Conservation (phyloP, 1,140 invertebrate species). For the Calycopis cecrops region DNA sequence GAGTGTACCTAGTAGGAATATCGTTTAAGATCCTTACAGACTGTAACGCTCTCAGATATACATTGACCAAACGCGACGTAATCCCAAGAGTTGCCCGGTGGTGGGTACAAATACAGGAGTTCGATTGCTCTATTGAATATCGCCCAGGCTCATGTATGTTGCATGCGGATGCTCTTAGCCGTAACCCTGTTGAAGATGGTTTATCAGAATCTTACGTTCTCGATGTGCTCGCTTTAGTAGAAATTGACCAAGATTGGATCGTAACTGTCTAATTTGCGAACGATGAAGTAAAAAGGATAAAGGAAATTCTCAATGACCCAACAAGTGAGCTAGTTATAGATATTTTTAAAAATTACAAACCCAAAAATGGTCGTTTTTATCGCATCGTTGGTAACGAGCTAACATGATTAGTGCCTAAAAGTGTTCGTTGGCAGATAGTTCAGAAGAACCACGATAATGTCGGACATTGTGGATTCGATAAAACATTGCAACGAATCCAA, state of each 20-base stretch:
- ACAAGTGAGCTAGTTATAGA: slow-evolving; percentile 23
- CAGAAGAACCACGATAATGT: slow-evolving; percentile 41
- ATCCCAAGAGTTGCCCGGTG: slow-evolving; percentile 20
- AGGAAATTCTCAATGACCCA: slow-evolving; percentile 25
- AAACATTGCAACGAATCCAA: slow-evolving; percentile 34
- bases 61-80: slow-evolving; percentile 22
- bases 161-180: slow-evolving; percentile 4
- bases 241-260: slow-evolving; percentile 28
- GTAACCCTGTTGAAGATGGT: not conserved
- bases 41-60: slow-evolving; percentile 20
- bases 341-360: slow-evolving; percentile 34
- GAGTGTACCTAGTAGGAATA: slow-evolving; percentile 57
- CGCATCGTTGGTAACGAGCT: slow-evolving; percentile 30
- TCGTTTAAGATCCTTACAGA: slow-evolving; percentile 66
- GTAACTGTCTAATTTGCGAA: slow-evolving; percentile 30
- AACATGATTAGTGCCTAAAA: slow-evolving; percentile 41
- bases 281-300: slow-evolving; percentile 28
- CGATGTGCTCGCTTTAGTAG: not conserved
- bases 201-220: slow-evolving; percentile 17
- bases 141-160: slow-evolving; percentile 24
- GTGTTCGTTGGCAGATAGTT: slow-evolving; percentile 36
- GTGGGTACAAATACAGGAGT: slow-evolving; percentile 10
- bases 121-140: slow-evolving; percentile 11
- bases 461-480: slow-evolving; percentile 44
- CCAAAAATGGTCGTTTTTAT: slow-evolving; percentile 36